Conservation (phyloP, 2,888 invertebrate genomes). For the Pyrrhia umbra region DNA sequence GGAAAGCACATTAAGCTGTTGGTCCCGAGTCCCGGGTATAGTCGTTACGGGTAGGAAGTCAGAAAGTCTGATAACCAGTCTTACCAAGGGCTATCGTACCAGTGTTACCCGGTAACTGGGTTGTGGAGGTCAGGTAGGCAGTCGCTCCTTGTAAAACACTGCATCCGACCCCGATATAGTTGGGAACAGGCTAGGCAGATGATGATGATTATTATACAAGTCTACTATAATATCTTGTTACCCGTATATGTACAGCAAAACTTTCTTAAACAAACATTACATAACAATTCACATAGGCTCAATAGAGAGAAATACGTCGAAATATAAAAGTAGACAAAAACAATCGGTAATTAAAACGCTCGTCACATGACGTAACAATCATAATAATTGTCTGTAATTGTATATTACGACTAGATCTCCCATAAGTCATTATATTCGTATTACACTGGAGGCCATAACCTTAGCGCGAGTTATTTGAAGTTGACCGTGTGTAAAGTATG, state of each 20-base stretch:
- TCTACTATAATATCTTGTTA: neutral
- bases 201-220: too few species aligned
- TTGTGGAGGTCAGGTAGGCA: too few species aligned
- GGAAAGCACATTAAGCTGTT: too few species aligned
- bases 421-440: slow-evolving; percentile 49
- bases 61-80: too few species aligned
- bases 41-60: too few species aligned
- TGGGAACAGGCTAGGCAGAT: too few species aligned
- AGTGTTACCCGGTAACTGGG: too few species aligned
- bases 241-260: neutral
- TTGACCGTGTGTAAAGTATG: slow-evolving; percentile 48
- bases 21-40: too few species aligned
- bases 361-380: slow-evolving; percentile 42
- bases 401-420: slow-evolving; percentile 53
- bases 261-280: slow-evolving; percentile 34
- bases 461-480: slow-evolving; percentile 34
- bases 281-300: slow-evolving; percentile 17
- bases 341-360: slow-evolving; percentile 49
- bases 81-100: too few species aligned
- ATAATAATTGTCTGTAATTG: slow-evolving; percentile 51
- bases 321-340: slow-evolving; percentile 35
- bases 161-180: too few species aligned
- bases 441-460: slow-evolving; percentile 45
- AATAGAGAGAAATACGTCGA: slow-evolving; percentile 19
- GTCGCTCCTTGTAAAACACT: too few species aligned